A percentile compares a stretch with the other conserved stretches of the same genome.
Conservation (phyloP, 2,888 invertebrate species). For the Cataglyphis livida region DNA sequence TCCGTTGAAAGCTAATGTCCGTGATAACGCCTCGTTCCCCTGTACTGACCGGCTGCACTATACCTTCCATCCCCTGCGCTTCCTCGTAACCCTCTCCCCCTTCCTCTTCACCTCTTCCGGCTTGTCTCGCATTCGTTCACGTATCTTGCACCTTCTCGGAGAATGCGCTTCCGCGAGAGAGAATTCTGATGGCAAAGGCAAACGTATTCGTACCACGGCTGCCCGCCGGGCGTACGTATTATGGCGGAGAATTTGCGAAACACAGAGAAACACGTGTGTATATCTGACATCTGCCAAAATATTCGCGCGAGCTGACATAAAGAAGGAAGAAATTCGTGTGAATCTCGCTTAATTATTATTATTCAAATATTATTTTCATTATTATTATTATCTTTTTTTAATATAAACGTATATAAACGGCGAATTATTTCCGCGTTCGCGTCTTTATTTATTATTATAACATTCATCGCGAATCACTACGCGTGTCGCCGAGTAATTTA, state of each 20-base stretch:
- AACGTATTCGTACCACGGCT: slow-evolving; percentile 42
- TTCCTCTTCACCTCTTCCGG: background rate
- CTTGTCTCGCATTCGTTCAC: slow-evolving; percentile 49
- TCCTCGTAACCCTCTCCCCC: slow-evolving; percentile 20
- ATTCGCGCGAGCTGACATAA: slow-evolving; percentile 1
- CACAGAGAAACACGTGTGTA: slow-evolving; percentile 15
- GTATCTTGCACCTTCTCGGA: slow-evolving; percentile 50
- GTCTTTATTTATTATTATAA: background rate
- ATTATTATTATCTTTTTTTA: background rate
- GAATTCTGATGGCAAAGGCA: slow-evolving; percentile 53
- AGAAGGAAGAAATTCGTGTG: background rate
- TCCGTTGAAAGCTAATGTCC: slow-evolving; percentile 83
- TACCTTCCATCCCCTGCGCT: slow-evolving; percentile 57
- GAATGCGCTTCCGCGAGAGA: slow-evolving; percentile 56
- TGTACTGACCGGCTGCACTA: slow-evolving; percentile 60
- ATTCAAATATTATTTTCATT: background rate
- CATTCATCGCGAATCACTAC: background rate
- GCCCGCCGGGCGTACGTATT: slow-evolving; percentile 36
- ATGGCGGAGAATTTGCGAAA: slow-evolving; percentile 41
- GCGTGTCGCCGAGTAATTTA: background rate
- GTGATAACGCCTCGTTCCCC: slow-evolving; percentile 79
- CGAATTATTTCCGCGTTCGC: background rate
- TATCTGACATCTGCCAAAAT: slow-evolving; percentile 16
- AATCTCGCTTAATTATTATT: background rate
- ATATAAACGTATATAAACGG: background rate